Percentiles rank a stretch among this genome's conserved stretches.
Conservation (phyloP, 2,113 vertebrate genomes). For the Centropristis striata region DNA sequence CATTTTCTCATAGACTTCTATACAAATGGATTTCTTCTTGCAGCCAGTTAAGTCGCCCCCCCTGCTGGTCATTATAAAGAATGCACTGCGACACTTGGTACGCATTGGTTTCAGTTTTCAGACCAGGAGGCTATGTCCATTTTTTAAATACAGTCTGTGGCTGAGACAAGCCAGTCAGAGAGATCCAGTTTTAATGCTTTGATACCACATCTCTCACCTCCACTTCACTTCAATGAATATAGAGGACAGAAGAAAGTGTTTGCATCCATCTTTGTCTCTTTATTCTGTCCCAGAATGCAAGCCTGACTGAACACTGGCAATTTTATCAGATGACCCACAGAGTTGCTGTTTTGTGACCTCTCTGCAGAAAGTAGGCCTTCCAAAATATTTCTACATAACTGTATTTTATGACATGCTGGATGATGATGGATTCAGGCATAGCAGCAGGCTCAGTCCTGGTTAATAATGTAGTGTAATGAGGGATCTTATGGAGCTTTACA, state of each 20-base stretch:
- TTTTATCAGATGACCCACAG: neutral
- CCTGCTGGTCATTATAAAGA: too few species aligned
- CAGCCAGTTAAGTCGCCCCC: too few species aligned
- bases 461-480: slow-evolving; percentile 22
- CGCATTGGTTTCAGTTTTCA: too few species aligned
- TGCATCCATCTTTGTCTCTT: neutral
- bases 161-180: neutral
- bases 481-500: slow-evolving; percentile 36
- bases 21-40: too few species aligned
- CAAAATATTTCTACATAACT: slow-evolving; percentile 2
- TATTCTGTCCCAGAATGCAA: neutral
- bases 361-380: neutral
- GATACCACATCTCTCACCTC: neutral
- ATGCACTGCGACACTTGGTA: too few species aligned
- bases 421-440: slow-evolving; percentile 50
- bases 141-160: too few species aligned
- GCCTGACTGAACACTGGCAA: neutral
- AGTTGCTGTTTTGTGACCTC: neutral
- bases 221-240: neutral
- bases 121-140: too few species aligned
- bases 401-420: slow-evolving; percentile 31
- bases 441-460: slow-evolving; percentile 35
- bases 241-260: neutral
- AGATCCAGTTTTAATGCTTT: neutral
- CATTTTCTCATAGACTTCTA: too few species aligned